Conservation (phyloP, 2,888 invertebrate genomes). For the Cryptophagus acutangulus region DNA sequence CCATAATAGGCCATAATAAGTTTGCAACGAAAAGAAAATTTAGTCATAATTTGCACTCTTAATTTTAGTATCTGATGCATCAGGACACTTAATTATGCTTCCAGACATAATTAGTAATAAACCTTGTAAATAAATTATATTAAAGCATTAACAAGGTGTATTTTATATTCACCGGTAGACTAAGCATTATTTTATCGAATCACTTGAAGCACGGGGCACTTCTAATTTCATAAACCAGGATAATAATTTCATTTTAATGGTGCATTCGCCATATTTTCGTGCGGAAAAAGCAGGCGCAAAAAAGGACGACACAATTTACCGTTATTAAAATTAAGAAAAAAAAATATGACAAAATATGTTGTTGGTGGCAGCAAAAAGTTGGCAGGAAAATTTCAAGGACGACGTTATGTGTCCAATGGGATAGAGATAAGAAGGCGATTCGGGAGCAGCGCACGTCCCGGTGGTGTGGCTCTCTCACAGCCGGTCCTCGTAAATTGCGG, state of each 20-base stretch:
- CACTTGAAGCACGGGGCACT: too few species aligned
- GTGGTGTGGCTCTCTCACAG: slow-evolving; percentile 15
- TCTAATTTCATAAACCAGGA: too few species aligned
- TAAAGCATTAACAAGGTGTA: slow-evolving; percentile 17
- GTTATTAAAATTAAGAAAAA: too few species aligned
- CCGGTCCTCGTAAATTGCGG: slow-evolving; percentile 29
- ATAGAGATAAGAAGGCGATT: slow-evolving; percentile 22
- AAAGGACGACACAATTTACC: too few species aligned
- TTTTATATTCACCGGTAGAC: slow-evolving; percentile 8
- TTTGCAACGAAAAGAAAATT: slow-evolving; percentile 11
- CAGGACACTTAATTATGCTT: slow-evolving; percentile 13
- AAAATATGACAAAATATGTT: too few species aligned
- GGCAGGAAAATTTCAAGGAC: too few species aligned
- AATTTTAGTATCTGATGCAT: slow-evolving; percentile 16
- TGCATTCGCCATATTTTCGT: too few species aligned
- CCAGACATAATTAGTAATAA: slow-evolving; percentile 19
- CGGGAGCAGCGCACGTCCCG: slow-evolving; percentile 24
- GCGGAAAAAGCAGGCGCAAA: too few species aligned
- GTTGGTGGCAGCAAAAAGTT: too few species aligned
- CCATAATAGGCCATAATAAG: slow-evolving; percentile 8
- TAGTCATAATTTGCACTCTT: slow-evolving; percentile 9
- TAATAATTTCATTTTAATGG: too few species aligned
- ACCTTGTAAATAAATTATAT: slow-evolving; percentile 15
- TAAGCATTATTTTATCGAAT: too few species aligned
- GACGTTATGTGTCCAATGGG: slow-evolving; percentile 1